A percentile compares a stretch with the other conserved stretches of the same genome.
Conservation (phyloP, 2,797 vertebrate species). For the Enteromius anoplus region DNA sequence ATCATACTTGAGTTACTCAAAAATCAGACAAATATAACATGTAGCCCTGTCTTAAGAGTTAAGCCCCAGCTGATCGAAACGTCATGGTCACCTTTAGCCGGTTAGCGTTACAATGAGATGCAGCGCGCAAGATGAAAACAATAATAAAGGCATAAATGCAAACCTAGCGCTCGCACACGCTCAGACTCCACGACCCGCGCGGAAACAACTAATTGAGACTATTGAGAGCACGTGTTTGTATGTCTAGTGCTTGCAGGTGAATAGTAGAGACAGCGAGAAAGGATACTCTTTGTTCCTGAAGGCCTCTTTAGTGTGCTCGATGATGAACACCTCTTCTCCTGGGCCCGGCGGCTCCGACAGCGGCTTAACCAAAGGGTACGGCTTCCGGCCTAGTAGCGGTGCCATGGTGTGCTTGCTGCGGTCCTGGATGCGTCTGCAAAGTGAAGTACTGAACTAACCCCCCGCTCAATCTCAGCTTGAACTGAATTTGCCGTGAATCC, state of each 20-base stretch:
- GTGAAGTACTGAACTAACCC: conserved; percentile 36
- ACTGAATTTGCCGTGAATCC: conserved; percentile 40
- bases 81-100: conserved; percentile 39
- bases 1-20: background rate
- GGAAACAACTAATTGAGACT: background rate
- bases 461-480: conserved; percentile 22
- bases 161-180: background rate
- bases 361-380: conserved; percentile 91
- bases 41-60: background rate
- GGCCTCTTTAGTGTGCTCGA: conserved; percentile 94
- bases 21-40: background rate
- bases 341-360: conserved; percentile 83
- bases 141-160: conserved; percentile 9
- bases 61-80: background rate
- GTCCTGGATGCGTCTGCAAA: conserved; percentile 2
- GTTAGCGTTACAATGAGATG: conserved; percentile 17
- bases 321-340: conserved; percentile 84
- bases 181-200: background rate
- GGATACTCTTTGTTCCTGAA: conserved; percentile 99
- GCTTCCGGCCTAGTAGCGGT: conserved; percentile 94
- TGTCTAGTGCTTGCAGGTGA: background rate
- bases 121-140: conserved; percentile 14
- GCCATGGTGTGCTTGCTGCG: conserved; percentile 79
- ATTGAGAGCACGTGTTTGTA: background rate
- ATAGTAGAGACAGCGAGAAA: conserved; percentile 51